phyloP scores from a whole-genome alignment of 2,797 vertebrate species.

The Diglossa cyanea region DNA sequence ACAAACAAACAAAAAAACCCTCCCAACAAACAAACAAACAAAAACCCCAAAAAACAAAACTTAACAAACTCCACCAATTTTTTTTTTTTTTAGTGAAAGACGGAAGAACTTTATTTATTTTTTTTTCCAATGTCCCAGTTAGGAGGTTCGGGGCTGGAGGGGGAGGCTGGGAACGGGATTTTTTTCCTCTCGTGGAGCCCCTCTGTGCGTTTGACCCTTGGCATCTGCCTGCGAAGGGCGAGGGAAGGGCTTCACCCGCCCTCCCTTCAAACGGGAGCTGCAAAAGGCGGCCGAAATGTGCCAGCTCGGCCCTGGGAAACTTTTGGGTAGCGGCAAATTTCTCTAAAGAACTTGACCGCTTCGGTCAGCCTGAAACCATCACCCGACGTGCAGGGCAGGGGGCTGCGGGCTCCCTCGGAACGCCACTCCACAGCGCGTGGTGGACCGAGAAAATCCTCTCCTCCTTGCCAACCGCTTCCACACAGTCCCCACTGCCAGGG shows the following conservation, averaged over 20 bases:
- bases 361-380: neutral
- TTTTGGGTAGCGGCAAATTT: neutral
- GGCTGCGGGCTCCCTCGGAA: neutral
- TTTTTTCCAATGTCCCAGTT: neutral
- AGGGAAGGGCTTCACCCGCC: neutral
- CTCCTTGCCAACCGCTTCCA: neutral
- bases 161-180: rapidly evolving
- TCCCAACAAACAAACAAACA: no score
- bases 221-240: neutral
- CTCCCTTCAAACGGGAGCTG: neutral
- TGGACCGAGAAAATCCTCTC: neutral
- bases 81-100: neutral
- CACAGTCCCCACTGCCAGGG: neutral
- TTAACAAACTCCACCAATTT: neutral
- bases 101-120: neutral
- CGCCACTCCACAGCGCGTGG: rapidly evolving
- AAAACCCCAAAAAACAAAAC: neutral
- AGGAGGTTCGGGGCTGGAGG: neutral
- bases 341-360: neutral
- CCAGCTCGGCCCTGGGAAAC: neutral
- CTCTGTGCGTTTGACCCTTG: neutral
- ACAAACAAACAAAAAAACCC: neutral
- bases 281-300: neutral
- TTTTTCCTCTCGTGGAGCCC: neutral
- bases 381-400: neutral